Base-by-base conservation (phyloP, 1,140 invertebrate species). In the Leucophenga varia region DNA sequence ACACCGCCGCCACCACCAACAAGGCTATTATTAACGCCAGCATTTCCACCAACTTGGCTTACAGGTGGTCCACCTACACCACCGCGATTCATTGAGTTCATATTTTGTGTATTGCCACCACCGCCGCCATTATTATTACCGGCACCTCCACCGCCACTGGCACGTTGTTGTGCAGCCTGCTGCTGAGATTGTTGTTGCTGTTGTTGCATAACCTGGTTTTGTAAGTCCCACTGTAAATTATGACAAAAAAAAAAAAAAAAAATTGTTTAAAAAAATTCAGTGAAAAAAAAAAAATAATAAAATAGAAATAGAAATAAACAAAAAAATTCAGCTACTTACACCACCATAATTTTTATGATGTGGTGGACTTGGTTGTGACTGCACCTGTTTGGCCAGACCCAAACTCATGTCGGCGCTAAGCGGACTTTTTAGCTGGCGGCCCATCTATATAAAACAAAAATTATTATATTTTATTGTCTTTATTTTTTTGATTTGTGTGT, bases 281-380 rank as follows among this genome's bases (percentile, higher is more conserved):
- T n/a, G n/a, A n/a, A n/a, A n/a, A n/a, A n/a, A n/a, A n/a, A n/a
- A n/a, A n/a, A n/a, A n/a, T n/a, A n/a, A n/a, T n/a, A n/a, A n/a
- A n/a, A n/a, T n/a, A n/a, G n/a, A n/a, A n/a, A n/a, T n/a, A n/a
- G n/a, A n/a, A n/a, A n/a, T n/a, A n/a, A n/a, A n/a, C n/a, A n/a
- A n/a, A n/a, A n/a, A 25, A 25, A 28, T 49, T 25, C 25, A 34
- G 18, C 22, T 39, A 72, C 77, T 78, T 77, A 78, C 59, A 64
- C 71, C 76, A 58, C 76, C 79, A 54, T 81, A 82, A 58, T 80
- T 81, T 50, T 82, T 80, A 59, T 81, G 80, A 46, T 81, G 80
- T 18, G 80, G 80, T 37, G 80, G 79, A 73, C 79, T 81, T 39
- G 78, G 79, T 55, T 82, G 80, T 28, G 79, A 77, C 59, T 80